Conservation (phyloP, 2,797 vertebrate genomes). For the Alcedo atthis region DNA sequence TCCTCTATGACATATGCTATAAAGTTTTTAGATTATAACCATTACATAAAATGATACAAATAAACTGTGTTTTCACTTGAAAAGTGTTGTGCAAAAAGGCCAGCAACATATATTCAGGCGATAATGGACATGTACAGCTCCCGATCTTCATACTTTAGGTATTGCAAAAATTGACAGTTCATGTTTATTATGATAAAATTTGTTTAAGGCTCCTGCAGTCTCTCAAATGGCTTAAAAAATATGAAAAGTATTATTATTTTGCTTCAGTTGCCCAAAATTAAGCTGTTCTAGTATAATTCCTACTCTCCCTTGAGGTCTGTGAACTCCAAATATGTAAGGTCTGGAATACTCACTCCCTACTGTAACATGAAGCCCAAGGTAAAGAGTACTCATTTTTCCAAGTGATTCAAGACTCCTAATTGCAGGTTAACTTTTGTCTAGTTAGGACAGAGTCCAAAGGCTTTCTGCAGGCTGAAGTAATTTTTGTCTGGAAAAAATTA, state of each 20-base stretch:
- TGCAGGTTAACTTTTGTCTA: constrained; percentile 44
- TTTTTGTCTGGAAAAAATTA: constrained; percentile 52
- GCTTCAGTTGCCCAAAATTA: not conserved
- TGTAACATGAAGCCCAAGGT: constrained; percentile 33
- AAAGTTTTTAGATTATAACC: not conserved
- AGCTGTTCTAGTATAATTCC: not conserved
- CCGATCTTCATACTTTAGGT: not conserved
- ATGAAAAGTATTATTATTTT: constrained; percentile 19
- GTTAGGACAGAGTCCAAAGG: constrained; percentile 24
- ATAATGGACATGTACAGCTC: not conserved
- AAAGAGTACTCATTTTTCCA: constrained; percentile 48
- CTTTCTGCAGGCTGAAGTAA: constrained; percentile 43
- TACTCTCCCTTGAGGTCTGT: not conserved
- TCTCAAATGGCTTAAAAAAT: not conserved
- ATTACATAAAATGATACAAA: not conserved
- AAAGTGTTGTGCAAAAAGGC: not conserved
- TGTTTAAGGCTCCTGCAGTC: constrained; percentile 1
- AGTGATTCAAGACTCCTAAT: constrained; percentile 43
- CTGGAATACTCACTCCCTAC: constrained; percentile 39
- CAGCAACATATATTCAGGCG: not conserved
- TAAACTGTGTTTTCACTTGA: not conserved
- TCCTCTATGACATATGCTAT: not conserved
- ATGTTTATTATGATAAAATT: constrained; percentile 16
- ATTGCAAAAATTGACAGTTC: not conserved
- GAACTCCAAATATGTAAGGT: not conserved